A percentile compares a stretch with the other conserved stretches of the same genome.
Conservation (phyloP, 2,113 vertebrate species). For the Syngnathus typhle region DNA sequence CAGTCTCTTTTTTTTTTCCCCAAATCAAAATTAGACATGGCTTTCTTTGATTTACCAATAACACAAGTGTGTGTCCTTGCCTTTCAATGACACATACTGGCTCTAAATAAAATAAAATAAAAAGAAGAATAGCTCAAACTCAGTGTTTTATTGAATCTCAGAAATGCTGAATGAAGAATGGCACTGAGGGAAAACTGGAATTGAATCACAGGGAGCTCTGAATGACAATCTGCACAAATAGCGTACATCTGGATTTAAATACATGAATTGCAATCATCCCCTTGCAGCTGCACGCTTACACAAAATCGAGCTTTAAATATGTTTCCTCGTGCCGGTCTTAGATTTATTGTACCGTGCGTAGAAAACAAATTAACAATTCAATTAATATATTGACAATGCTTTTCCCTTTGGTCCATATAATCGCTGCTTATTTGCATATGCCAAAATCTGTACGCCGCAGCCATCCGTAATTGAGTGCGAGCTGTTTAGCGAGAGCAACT, state of each 20-base stretch:
- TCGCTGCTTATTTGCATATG: constrained; percentile 38
- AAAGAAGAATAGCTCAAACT: constrained; percentile 24
- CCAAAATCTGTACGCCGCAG: constrained; percentile 25
- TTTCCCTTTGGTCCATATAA: constrained; percentile 17
- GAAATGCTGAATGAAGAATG: constrained; percentile 32
- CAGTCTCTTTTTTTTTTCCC: constrained; percentile 10
- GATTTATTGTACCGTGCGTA: constrained; percentile 6
- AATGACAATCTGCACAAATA: constrained; percentile 25
- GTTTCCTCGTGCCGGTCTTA: no score
- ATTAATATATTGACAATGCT: constrained; percentile 10
- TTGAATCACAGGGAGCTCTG: constrained; percentile 25
- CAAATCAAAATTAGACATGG: constrained; percentile 35
- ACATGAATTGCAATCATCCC: background rate
- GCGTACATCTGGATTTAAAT: constrained; percentile 12
- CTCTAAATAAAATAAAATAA: no score
- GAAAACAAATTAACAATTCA: constrained; percentile 21
- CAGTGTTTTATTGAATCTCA: constrained; percentile 38
- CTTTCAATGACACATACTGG: constrained; percentile 42
- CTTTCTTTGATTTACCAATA: constrained; percentile 61
- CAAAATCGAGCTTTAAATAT: background rate
- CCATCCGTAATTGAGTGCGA: constrained; percentile 29
- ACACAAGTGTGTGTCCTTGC: constrained; percentile 35
- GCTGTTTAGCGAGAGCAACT: constrained; percentile 32
- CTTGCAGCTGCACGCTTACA: background rate
- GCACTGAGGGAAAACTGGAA: constrained; percentile 29